Conservation (phyloP, 2,113 vertebrate genomes). For the Taxidea taxus region DNA sequence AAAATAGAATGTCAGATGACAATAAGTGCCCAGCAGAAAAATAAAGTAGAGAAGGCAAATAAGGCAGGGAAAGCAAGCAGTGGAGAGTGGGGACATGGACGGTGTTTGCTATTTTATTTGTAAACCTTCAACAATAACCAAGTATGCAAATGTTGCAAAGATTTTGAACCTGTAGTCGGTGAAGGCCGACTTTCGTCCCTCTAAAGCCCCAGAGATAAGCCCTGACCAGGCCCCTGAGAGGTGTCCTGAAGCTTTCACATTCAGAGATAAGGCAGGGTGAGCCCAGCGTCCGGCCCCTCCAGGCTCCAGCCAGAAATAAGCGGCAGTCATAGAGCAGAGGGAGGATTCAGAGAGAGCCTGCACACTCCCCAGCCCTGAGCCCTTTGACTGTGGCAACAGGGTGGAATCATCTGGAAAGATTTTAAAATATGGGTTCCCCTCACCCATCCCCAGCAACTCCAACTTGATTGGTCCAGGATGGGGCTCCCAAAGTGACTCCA, state of each 20-base stretch:
- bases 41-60: not conserved
- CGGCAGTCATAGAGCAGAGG: not conserved
- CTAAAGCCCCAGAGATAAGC: not conserved
- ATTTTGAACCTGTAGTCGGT: not conserved
- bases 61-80: not conserved
- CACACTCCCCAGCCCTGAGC: not conserved
- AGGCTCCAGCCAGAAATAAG: not conserved
- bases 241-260: not conserved
- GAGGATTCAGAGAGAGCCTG: not conserved
- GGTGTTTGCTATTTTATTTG: not conserved
- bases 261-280: not conserved
- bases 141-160: not conserved
- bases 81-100: accelerated
- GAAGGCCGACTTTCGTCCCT: not conserved
- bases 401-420: not conserved
- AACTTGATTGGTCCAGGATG: accelerated
- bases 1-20: not conserved
- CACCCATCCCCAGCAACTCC: not conserved
- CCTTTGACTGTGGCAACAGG: not conserved
- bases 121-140: not conserved
- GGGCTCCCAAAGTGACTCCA: not conserved
- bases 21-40: not conserved
- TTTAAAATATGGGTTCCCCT: not conserved
- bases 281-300: not conserved
- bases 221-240: not conserved